These are phyloP conservation scores for Aselliscus stoliczkanus DNA, from an alignment of 2,797 vertebrate genomes.

Conservation along the genomic window DNA sequence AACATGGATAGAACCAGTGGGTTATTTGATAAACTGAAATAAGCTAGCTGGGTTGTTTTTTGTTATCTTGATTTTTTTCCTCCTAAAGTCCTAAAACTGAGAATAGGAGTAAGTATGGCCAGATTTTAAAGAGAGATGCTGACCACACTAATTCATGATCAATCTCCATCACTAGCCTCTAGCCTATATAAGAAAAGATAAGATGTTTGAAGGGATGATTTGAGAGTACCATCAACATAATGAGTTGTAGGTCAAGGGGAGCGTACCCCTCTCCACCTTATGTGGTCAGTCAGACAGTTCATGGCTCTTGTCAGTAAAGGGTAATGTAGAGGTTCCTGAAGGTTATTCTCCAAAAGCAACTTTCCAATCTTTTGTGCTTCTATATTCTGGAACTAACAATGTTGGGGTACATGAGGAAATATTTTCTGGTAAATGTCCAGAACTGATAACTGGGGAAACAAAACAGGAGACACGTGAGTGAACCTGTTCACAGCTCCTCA, in stretches of 20 bases:
- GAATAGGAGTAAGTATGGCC: neutral
- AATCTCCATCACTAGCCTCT: neutral
- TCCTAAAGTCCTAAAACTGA: neutral
- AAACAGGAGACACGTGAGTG: neutral
- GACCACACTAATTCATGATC: neutral
- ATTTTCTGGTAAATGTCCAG: neutral
- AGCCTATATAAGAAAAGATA: neutral
- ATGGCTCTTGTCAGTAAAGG: neutral
- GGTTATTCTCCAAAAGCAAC: neutral
- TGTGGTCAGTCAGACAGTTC: neutral
- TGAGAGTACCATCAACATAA: neutral
- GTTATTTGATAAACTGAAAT: neutral
- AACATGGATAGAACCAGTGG: neutral
- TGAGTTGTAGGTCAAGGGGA: neutral
- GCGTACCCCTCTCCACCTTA: neutral
- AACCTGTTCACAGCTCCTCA: too few relatives aligned
- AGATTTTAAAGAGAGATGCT: neutral
- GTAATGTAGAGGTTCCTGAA: neutral
- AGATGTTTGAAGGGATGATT: neutral
- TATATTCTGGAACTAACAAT: neutral
- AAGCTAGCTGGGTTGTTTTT: neutral
- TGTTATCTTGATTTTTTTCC: neutral
- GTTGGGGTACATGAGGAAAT: neutral
- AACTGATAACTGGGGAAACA: neutral
- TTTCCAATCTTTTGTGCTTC: neutral